A percentile compares a stretch with the other conserved stretches of the same genome.
Conservation (phyloP, 2,113 vertebrate genomes). For the Orcinus orca region DNA sequence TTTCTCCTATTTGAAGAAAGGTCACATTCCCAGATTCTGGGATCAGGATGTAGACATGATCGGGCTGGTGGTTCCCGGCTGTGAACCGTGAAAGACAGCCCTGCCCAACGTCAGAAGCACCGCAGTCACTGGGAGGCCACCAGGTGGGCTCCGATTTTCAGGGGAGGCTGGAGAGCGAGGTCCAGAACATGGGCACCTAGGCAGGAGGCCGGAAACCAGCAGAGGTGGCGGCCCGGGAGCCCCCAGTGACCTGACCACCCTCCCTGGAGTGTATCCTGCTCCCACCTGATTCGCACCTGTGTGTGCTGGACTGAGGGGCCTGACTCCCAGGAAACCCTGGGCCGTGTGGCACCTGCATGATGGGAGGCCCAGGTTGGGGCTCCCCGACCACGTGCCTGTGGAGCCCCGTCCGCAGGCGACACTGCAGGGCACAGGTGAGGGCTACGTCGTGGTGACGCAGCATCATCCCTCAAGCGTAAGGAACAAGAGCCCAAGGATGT, state of each 20-base stretch:
- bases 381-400: fast-evolving
- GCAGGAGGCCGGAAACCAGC: not conserved
- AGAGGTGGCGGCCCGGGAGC: not conserved
- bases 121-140: fast-evolving
- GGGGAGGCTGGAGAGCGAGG: not conserved
- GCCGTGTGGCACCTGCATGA: fast-evolving
- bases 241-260: not conserved
- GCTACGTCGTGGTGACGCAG: not conserved
- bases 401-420: not conserved
- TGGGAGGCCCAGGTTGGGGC: not conserved
- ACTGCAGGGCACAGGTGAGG: not conserved
- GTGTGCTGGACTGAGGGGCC: not conserved
- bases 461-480: not conserved
- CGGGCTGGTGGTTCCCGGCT: fast-evolving
- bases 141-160: fast-evolving
- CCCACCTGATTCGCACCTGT: fast-evolving
- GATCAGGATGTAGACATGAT: fast-evolving
- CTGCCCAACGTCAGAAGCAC: not conserved
- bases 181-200: not conserved
- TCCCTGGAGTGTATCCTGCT: not conserved
- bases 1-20: not conserved
- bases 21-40: not conserved
- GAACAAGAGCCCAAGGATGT: not conserved
- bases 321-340: not conserved
- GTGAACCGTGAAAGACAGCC: fast-evolving